These are phyloP conservation scores for Poeciliopsis infans DNA, from an alignment of 2,797 vertebrate genomes.

Conservation along the genomic window DNA sequence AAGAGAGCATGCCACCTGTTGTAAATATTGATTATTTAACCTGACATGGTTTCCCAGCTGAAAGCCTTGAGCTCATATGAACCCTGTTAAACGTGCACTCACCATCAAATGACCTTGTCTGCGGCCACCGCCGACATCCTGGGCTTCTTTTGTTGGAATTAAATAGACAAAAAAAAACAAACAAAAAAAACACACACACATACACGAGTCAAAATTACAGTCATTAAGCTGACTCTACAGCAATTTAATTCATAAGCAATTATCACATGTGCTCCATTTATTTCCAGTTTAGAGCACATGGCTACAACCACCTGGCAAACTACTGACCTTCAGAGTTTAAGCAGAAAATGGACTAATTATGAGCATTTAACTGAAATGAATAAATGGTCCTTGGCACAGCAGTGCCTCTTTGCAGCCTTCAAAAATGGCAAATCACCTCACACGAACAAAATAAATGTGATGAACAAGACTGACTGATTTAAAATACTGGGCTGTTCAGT, in stretches of 20 bases:
- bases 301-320: slow-evolving; percentile 15
- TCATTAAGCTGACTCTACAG: slow-evolving; percentile 23
- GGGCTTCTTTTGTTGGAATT: slow-evolving; percentile 78
- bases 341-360: slow-evolving; percentile 29
- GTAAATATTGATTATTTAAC: neutral
- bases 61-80: neutral
- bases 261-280: slow-evolving; percentile 14
- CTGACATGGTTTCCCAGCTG: neutral
- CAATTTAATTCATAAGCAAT: slow-evolving; percentile 18
- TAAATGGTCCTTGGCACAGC: slow-evolving; percentile 40
- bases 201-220: slow-evolving; percentile 18
- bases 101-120: slow-evolving; percentile 89
- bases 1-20: neutral
- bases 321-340: slow-evolving; percentile 21
- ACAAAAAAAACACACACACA: slow-evolving; percentile 13
- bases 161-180: neutral
- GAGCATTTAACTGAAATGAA: slow-evolving; percentile 39
- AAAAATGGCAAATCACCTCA: slow-evolving; percentile 29
- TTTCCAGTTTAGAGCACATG: slow-evolving; percentile 30
- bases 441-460: slow-evolving; percentile 36
- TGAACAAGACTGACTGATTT: slow-evolving; percentile 29
- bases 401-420: slow-evolving; percentile 31
- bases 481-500: slow-evolving; percentile 22
- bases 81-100: slow-evolving; percentile 65
- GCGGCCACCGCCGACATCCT: slow-evolving; percentile 85